Base-by-base conservation (phyloP, 2,888 invertebrate genomes). In the Ennomos erosarius region DNA sequence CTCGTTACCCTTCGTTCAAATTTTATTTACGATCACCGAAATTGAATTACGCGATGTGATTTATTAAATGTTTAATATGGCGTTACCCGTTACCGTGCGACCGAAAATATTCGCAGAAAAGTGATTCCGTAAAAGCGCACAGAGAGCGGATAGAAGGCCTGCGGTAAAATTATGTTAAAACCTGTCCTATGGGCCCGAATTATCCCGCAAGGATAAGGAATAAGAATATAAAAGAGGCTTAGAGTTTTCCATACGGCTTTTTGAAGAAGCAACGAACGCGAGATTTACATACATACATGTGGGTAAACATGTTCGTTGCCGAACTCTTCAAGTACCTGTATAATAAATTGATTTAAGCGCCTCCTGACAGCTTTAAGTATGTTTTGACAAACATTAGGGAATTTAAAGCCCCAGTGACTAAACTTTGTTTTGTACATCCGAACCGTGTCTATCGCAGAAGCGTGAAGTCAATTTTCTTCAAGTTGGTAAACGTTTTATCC, bases 331-430 rank as follows among this genome's bases (percentile, higher is more conserved):
- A 85, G 87, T 84, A 87, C 85, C 83, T 89, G 86, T 87, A 86
- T 88, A 87, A 89, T 87, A 89, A 90, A 91, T 90, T 90, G 90
- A 90, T 90, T 90, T 90, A 90, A 87, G 89, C 88, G 81, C 81
- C 84, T 87, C 85, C 82, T 85, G 88, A 88, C 90, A 89, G 85
- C 79, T 86, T 85, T 87, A 85, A 89, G 88, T 85, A 85, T 87
- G 84, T 88, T 90, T 87, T 88, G 84, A 86, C 87, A 88, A 89
- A 91, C 87, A 88, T 88, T 84, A 85, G 86, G 86, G 87, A 89
- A 83, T 87, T 83, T 85, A 81, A 88, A 84, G 79, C 85, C 81
- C 82, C 76, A 75, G 82, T 78, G 84, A 81, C 81, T 75, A 80
- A 87, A 90, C 82, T 89, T 88, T 85, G 84, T 85, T 83, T 81